Conservation (phyloP, 2,888 invertebrate genomes). For the Brachypterus glaber region DNA sequence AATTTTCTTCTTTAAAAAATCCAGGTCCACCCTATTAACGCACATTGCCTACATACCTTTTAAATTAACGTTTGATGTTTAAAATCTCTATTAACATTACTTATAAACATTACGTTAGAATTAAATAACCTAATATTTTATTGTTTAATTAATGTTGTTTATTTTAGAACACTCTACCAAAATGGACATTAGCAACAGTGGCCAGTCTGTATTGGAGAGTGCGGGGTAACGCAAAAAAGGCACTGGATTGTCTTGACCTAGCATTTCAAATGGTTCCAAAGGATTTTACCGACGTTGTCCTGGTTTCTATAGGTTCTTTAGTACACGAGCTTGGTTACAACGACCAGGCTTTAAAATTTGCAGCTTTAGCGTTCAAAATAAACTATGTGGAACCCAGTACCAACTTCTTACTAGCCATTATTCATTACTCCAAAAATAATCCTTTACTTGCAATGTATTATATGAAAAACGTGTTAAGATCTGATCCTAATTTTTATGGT, state of each 20-base stretch:
- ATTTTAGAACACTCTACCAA: conserved; percentile 57
- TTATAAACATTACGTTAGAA: too few species aligned
- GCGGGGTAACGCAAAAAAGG: conserved; percentile 56
- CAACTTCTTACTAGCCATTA: conserved; percentile 57
- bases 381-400: conserved; percentile 62
- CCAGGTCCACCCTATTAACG: too few species aligned
- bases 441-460: conserved; percentile 52
- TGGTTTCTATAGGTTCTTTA: conserved; percentile 61
- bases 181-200: conserved; percentile 63
- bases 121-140: too few species aligned
- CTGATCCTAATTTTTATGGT: conserved; percentile 44
- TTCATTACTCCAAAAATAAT: conserved; percentile 55
- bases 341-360: conserved; percentile 53
- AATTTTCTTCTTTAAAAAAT: too few species aligned
- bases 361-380: conserved; percentile 51
- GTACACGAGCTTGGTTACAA: conserved; percentile 54
- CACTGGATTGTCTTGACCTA: conserved; percentile 58
- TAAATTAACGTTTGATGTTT: too few species aligned
- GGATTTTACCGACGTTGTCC: conserved; percentile 55
- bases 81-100: too few species aligned
- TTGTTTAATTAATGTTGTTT: not conserved
- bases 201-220: conserved; percentile 73
- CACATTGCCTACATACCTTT: too few species aligned
- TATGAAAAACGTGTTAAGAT: conserved; percentile 50
- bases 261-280: conserved; percentile 50